These are phyloP conservation scores for Silurus glanis DNA, from an alignment of 2,113 vertebrate species.

Conservation along the genomic window DNA sequence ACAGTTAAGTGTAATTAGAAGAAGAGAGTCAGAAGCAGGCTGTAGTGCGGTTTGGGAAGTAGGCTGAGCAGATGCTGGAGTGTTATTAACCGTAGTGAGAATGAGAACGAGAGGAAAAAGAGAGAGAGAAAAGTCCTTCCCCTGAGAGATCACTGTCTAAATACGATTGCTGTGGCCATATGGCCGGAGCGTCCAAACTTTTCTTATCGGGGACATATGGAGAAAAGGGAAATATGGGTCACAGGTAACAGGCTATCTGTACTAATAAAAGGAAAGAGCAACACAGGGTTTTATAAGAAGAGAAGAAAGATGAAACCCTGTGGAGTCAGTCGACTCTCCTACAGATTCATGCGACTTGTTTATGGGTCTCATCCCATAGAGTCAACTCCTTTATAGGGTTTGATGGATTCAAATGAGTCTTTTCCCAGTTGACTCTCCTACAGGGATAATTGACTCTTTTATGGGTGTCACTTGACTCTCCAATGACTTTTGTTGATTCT, in stretches of 20 bases:
- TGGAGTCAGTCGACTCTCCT: too few relatives aligned
- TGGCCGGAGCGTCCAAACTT: conserved; percentile 46
- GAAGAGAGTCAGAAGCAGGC: background rate
- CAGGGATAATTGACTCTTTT: too few relatives aligned
- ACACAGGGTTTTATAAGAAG: background rate
- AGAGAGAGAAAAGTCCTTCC: conserved; percentile 52
- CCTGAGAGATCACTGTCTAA: conserved; percentile 53
- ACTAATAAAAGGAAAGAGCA: background rate
- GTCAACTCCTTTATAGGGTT: too few relatives aligned
- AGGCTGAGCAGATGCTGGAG: conserved; percentile 72
- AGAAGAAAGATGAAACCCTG: background rate
- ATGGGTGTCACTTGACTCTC: too few relatives aligned
- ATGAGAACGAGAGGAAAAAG: conserved; percentile 50
- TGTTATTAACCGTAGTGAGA: conserved; percentile 69
- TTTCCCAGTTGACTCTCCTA: too few relatives aligned
- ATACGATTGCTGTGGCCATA: conserved; percentile 58
- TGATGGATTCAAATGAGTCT: too few relatives aligned
- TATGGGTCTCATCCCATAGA: too few relatives aligned
- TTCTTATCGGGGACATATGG: background rate
- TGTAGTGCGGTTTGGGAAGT: conserved; percentile 55
- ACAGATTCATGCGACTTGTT: too few relatives aligned
- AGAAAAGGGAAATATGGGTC: background rate
- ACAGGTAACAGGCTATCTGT: background rate
- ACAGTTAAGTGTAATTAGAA: background rate
- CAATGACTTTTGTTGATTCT: too few relatives aligned